A percentile compares a stretch with the other conserved stretches of the same genome.
Evolutionary conservation across 2,113 vertebrate genomes (phyloP).

Genomic region (Acrocephalus arundinaceus): DNA sequence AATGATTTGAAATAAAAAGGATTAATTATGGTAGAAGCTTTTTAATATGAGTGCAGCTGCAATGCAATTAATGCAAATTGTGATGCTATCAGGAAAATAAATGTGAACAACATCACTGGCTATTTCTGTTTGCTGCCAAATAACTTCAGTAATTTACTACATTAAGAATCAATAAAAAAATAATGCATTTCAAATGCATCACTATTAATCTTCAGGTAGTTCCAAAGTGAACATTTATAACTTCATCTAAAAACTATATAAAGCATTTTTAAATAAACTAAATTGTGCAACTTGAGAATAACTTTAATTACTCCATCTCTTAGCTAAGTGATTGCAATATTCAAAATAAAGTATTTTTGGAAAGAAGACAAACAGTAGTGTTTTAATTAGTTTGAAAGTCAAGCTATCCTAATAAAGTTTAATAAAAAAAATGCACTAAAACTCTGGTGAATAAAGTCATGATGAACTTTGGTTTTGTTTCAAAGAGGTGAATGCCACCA

Average conservation of each 20-base stretch:
- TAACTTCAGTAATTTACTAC: conserved; percentile 97
- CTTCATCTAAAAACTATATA: conserved; percentile 83
- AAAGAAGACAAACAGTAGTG: neutral
- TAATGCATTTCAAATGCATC: conserved; percentile 94
- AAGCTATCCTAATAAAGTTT: neutral
- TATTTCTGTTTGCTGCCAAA: conserved; percentile 94
- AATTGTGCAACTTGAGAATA: conserved; percentile 56
- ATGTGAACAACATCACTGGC: conserved; percentile 84
- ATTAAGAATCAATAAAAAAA: conserved; percentile 99
- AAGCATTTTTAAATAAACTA: conserved; percentile 66
- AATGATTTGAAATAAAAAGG: conserved; percentile 93
- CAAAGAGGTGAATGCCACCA: neutral
- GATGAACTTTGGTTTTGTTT: neutral
- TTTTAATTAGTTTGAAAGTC: conserved; percentile 23
- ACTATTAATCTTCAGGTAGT: conserved; percentile 85
- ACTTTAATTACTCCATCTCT: conserved; percentile 59
- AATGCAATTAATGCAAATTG: conserved; percentile 95
- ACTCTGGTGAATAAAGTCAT: neutral
- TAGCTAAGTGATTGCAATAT: conserved; percentile 28
- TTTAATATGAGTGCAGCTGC: conserved; percentile 99
- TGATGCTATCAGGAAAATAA: conserved; percentile 87
- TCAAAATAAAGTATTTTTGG: conserved; percentile 27
- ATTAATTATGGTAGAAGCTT: conserved; percentile 94
- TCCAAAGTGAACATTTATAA: conserved; percentile 81
- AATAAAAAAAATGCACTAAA: neutral